A percentile compares a stretch with the other conserved stretches of the same genome.
Conservation (phyloP, 2,797 vertebrate species). For the Sparus aurata region DNA sequence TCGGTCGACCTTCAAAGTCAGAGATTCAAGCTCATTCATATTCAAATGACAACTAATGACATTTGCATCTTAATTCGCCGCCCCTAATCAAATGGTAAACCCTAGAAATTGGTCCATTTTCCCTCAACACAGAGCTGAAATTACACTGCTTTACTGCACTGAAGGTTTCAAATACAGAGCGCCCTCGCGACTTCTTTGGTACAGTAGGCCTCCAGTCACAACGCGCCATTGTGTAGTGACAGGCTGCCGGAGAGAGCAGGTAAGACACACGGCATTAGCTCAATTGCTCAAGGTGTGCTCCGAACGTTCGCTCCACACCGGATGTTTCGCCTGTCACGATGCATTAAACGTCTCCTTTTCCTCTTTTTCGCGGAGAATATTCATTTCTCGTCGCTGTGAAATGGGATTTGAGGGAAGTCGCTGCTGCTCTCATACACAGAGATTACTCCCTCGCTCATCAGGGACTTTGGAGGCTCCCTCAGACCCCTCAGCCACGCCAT, state of each 20-base stretch:
- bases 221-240: slow-evolving; percentile 43
- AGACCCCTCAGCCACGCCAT: slow-evolving; percentile 63
- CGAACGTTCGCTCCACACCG: slow-evolving; percentile 17
- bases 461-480: slow-evolving; percentile 69
- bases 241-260: slow-evolving; percentile 45
- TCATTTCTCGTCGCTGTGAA: slow-evolving; percentile 67
- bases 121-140: slow-evolving; percentile 18
- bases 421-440: slow-evolving; percentile 67
- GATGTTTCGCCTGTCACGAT: slow-evolving; percentile 61
- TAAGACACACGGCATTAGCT: slow-evolving; percentile 53
- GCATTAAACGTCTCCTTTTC: slow-evolving; percentile 67
- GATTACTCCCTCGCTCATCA: slow-evolving; percentile 73
- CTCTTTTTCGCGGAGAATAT: slow-evolving; percentile 59
- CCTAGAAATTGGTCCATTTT: slow-evolving; percentile 29
- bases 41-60: slow-evolving; percentile 38
- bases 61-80: slow-evolving; percentile 32
- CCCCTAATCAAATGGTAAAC: slow-evolving; percentile 11
- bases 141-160: slow-evolving; percentile 11
- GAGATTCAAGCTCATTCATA: slow-evolving; percentile 34
- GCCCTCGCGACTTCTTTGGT: slow-evolving; percentile 9
- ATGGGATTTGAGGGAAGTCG: slow-evolving; percentile 72
- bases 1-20: slow-evolving; percentile 46
- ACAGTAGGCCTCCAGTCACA: slow-evolving; percentile 25
- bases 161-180: not conserved
- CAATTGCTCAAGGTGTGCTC: slow-evolving; percentile 62